Evolutionary conservation across 2,113 vertebrate genomes (phyloP).

Genomic region (Gymnocephalus cernua): DNA sequence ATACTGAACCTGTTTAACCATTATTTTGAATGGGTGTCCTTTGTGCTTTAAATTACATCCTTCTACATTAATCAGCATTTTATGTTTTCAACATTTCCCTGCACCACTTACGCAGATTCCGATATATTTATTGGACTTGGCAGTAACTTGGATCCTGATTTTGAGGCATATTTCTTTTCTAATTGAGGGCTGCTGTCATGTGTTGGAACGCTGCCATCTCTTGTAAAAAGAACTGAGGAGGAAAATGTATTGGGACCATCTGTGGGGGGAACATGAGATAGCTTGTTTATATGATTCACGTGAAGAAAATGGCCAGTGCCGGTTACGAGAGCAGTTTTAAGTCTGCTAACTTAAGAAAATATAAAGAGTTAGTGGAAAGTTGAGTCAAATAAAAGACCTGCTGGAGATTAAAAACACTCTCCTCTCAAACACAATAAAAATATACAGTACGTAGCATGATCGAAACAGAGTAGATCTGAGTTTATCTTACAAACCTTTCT

Average conservation of each 20-base stretch:
- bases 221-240: conserved; percentile 55
- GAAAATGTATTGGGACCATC: conserved; percentile 52
- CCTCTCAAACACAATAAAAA: conserved; percentile 19
- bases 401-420: conserved; percentile 20
- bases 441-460: conserved; percentile 7
- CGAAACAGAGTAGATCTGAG: conserved; percentile 11
- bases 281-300: conserved; percentile 30
- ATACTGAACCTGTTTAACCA: background rate
- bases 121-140: conserved; percentile 51
- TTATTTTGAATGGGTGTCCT: background rate
- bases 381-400: conserved; percentile 11
- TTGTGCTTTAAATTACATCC: conserved; percentile 6
- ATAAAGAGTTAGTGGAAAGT: conserved; percentile 10
- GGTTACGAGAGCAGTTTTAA: background rate
- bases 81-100: conserved; percentile 9
- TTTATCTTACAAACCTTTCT: background rate
- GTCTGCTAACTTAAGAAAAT: background rate
- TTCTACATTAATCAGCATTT: conserved; percentile 14
- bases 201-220: conserved; percentile 53
- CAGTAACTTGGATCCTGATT: conserved; percentile 39
- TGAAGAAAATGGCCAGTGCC: conserved; percentile 7
- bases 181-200: conserved; percentile 65
- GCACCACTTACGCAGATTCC: conserved; percentile 34
- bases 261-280: conserved; percentile 47
- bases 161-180: conserved; percentile 23